Evolutionary conservation across 2,113 vertebrate species (phyloP).

Genomic region (Cololabis saira): DNA sequence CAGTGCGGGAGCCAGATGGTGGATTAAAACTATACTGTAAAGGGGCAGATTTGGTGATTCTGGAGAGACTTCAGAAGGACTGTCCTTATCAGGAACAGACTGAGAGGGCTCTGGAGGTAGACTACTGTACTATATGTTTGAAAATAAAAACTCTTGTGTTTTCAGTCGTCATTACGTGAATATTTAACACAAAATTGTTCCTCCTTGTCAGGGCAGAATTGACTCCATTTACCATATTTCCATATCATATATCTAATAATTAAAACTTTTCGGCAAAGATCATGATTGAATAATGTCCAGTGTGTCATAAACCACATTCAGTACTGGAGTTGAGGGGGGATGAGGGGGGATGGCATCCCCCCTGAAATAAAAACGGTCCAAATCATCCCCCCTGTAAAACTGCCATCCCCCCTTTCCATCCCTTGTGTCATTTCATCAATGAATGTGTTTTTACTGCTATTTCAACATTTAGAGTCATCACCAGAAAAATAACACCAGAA

Average conservation of each 20-base stretch:
- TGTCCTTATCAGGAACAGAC: conserved; percentile 70
- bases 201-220: neutral
- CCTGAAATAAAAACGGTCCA: too few species aligned
- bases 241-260: neutral
- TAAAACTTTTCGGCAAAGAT: conserved; percentile 10
- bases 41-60: conserved; percentile 90
- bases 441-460: too few species aligned
- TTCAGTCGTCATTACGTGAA: too few species aligned
- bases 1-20: conserved; percentile 90
- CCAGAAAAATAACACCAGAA: too few species aligned
- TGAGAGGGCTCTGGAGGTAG: conserved; percentile 82
- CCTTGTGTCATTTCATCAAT: too few species aligned
- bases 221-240: neutral
- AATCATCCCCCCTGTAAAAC: too few species aligned
- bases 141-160: too few species aligned
- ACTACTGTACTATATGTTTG: neutral
- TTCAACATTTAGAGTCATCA: too few species aligned
- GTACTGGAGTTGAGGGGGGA: too few species aligned
- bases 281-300: conserved; percentile 19
- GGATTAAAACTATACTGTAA: conserved; percentile 91
- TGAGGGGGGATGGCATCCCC: too few species aligned
- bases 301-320: conserved; percentile 38
- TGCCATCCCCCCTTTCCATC: too few species aligned
- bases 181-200: too few species aligned
- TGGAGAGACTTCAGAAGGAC: conserved; percentile 80